Evolutionary conservation across 1,140 invertebrate species (phyloP).

Genomic region (Trichomalopsis sarcophagae): DNA sequence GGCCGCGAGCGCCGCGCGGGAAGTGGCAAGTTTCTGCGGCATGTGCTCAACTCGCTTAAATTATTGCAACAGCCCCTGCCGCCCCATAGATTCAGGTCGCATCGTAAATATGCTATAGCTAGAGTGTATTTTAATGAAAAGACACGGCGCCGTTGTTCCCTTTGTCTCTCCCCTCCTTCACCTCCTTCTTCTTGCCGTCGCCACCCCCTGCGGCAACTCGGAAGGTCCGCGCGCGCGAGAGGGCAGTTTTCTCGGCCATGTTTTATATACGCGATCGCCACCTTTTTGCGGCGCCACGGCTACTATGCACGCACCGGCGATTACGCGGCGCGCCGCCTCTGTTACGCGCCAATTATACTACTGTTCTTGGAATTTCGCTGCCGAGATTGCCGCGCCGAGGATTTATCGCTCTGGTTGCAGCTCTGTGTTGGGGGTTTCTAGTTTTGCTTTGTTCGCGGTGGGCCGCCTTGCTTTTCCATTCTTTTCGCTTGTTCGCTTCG

Average conservation of each 20-base stretch:
- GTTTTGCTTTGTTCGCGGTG: neutral
- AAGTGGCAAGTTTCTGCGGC: conserved; percentile 11
- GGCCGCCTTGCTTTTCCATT: neutral
- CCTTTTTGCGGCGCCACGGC: neutral
- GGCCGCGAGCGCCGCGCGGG: neutral
- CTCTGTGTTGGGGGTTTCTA: neutral
- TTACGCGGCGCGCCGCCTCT: neutral
- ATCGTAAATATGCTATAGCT: conserved; percentile 9
- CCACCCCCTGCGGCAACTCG: neutral
- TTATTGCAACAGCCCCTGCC: neutral
- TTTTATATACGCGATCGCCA: neutral
- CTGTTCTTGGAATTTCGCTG: conserved; percentile 1
- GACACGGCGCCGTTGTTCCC: neutral
- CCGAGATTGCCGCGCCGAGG: neutral
- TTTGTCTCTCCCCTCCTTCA: neutral
- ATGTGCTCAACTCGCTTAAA: conserved; percentile 9
- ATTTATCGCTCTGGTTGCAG: neutral
- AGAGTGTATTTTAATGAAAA: neutral
- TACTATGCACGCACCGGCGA: neutral
- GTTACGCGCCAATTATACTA: neutral
- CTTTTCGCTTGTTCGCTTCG: neutral
- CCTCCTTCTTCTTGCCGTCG: neutral
- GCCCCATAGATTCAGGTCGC: neutral
- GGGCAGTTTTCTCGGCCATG: neutral
- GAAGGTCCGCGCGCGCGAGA: neutral